phyloP scores from a whole-genome alignment of 92 coral and sea anemone genomes.

The Epizoanthus illoricatus region DNA sequence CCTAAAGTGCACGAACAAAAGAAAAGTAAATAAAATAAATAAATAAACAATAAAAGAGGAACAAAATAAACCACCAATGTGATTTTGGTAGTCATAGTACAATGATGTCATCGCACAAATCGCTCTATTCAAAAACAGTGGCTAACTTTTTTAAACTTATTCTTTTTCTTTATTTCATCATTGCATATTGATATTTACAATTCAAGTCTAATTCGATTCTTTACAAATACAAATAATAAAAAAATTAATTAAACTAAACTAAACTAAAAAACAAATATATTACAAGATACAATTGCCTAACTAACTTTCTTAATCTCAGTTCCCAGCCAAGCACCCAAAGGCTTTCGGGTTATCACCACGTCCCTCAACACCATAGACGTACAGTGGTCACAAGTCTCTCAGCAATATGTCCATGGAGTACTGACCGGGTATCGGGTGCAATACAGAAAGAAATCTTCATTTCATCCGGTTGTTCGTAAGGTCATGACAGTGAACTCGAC shows the following conservation, averaged over 20 bases:
- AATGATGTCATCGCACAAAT: too few species aligned
- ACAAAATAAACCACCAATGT: too few species aligned
- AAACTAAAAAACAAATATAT: not conserved
- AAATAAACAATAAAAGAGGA: too few species aligned
- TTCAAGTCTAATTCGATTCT: too few species aligned
- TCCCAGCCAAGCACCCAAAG: constrained; percentile 68
- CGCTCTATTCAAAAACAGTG: too few species aligned
- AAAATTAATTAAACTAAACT: not conserved
- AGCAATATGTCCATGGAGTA: constrained; percentile 55
- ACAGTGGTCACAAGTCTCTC: constrained; percentile 70
- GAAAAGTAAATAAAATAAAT: too few species aligned
- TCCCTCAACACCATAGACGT: constrained; percentile 67
- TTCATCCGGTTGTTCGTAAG: constrained; percentile 46
- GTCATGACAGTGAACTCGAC: constrained; percentile 62
- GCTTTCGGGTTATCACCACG: constrained; percentile 47
- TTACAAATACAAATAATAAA: too few species aligned
- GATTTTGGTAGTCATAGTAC: too few species aligned
- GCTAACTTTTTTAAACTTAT: too few species aligned
- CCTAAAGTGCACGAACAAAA: too few species aligned
- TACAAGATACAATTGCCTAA: not conserved
- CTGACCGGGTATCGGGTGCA: constrained; percentile 69
- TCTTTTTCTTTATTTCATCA: too few species aligned
- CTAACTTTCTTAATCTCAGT: constrained; percentile 36
- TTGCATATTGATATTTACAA: too few species aligned
- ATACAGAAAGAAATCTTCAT: constrained; percentile 53